phyloP scores from a whole-genome alignment of 2,888 invertebrate species.

The Coelinius sp. region DNA sequence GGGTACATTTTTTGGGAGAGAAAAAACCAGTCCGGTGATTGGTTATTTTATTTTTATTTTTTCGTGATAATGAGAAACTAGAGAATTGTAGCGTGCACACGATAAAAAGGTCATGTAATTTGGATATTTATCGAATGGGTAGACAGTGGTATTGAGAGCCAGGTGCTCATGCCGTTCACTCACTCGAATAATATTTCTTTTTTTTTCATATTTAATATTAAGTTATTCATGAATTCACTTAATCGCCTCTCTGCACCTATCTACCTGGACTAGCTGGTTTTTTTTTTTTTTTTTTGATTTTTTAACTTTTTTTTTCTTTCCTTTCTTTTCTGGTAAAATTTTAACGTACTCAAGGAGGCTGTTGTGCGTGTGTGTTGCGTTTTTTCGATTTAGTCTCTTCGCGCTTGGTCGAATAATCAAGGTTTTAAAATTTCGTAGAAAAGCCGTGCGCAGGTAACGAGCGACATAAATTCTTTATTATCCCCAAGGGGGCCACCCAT shows the following conservation, averaged over 20 bases:
- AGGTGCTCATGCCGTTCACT: constrained; percentile 4
- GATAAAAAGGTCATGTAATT: constrained; percentile 20
- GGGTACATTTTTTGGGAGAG: not conserved
- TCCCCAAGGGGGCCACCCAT: constrained; percentile 51
- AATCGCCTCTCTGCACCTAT: constrained; percentile 66
- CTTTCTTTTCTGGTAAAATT: too few species aligned
- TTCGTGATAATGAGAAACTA: constrained; percentile 16
- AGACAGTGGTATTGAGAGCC: constrained; percentile 9
- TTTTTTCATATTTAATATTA: constrained; percentile 49
- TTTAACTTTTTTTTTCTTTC: constrained; percentile 48
- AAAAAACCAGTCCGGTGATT: constrained; percentile 12
- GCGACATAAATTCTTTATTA: constrained; percentile 69
- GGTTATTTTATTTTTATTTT: not conserved
- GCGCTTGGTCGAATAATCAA: constrained; percentile 59
- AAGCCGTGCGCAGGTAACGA: constrained; percentile 67
- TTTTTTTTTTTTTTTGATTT: constrained; percentile 55
- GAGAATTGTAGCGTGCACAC: constrained; percentile 16
- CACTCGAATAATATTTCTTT: constrained; percentile 19
- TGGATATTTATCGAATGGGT: not conserved
- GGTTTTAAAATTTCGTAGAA: constrained; percentile 67
- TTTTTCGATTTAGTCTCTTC: constrained; percentile 47
- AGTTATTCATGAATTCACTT: constrained; percentile 71
- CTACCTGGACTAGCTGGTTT: constrained; percentile 55
- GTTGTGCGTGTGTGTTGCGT: constrained; percentile 53
- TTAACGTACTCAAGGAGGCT: constrained; percentile 33